Base-by-base conservation (phyloP, 2,113 vertebrate species). In the Sorex fumeus region DNA sequence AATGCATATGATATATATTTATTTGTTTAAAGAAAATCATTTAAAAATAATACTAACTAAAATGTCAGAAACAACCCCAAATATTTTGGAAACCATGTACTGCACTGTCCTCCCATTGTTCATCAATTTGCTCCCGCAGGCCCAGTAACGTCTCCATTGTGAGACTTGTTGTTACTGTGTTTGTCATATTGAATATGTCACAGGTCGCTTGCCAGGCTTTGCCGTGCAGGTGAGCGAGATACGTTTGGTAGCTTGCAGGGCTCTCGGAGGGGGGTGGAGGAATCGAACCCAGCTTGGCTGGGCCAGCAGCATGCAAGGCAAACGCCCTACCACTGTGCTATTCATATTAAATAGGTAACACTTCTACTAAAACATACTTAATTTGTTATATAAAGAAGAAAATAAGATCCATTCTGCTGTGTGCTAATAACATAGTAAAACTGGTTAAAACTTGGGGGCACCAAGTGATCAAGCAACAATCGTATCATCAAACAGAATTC, bases 61-160 rank as follows among this genome's bases (percentile, higher is more conserved):
- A 80, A 47, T 57, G 3, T 2, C 16, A 72, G n/a, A 28, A 77
- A 45, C 82, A 70, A 66, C 13, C 85, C 30, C 32, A 88, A 67
- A 80, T 92, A 15, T 91, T 18, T 76, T 57, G 84, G 18, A 83
- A 88, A 77, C 75, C 62, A 32, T 1, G n/a, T n/a, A n/a, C n/a
- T n/a, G n/a, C n/a, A n/a, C n/a, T n/a, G n/a, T n/a, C n/a, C n/a
- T n/a, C n/a, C n/a, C n/a, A n/a, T n/a, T n/a, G n/a, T n/a, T n/a
- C n/a, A n/a, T n/a, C n/a, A n/a, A n/a, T n/a, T n/a, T n/a, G n/a
- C n/a, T n/a, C n/a, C n/a, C n/a, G n/a, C n/a, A n/a, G n/a, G n/a
- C n/a, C n/a, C n/a, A n/a, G n/a, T n/a, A n/a, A n/a, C n/a, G n/a
- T n/a, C n/a, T n/a, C n/a, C n/a, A n/a, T n/a, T n/a, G n/a, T n/a